Conservation (phyloP, 2,113 vertebrate species). For the Eonycteris spelaea region DNA sequence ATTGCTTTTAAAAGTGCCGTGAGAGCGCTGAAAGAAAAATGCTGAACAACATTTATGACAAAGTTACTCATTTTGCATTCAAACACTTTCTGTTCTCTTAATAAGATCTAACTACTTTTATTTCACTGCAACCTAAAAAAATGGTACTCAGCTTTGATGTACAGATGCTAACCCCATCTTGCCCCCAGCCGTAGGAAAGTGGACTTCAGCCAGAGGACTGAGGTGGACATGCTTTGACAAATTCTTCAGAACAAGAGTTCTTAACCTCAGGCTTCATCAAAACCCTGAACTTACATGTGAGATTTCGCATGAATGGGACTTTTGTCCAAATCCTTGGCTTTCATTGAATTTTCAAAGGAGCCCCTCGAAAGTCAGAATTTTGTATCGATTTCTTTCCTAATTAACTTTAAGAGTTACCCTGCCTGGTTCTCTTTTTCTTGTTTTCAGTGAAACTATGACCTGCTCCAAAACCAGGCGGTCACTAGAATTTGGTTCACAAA, state of each 20-base stretch:
- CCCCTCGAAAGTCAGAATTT: background rate
- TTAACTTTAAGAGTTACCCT: background rate
- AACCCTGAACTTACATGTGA: background rate
- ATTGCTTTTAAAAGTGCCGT: background rate
- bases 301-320: background rate
- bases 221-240: background rate
- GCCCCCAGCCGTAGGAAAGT: background rate
- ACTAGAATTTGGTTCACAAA: background rate
- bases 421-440: background rate
- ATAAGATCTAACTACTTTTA: background rate
- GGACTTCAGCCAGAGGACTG: background rate
- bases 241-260: background rate
- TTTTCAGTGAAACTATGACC: constrained; percentile 3
- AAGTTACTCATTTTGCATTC: background rate
- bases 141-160: background rate
- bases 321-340: background rate
- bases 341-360: constrained; percentile 46
- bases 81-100: background rate
- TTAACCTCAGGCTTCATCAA: background rate
- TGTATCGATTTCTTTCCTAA: constrained; percentile 13
- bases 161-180: accelerated
- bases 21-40: background rate
- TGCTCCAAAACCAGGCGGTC: background rate
- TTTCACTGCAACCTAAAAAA: background rate
- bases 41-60: background rate